phyloP scores from a whole-genome alignment of 2,888 invertebrate species.

The Salticus scenicus region DNA sequence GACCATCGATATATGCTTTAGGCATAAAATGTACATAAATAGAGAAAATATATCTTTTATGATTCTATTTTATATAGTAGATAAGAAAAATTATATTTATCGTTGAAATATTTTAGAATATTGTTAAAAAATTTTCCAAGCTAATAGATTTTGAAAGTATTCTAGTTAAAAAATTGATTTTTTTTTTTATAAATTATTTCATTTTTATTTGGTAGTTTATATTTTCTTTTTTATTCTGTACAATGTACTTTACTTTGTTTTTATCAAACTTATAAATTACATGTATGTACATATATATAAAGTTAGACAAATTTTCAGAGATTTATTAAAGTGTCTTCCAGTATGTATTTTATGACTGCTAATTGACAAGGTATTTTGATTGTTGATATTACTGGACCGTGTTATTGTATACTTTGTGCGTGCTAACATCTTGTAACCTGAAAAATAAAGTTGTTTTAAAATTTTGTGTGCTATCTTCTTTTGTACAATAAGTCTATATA shows the following conservation, averaged over 20 bases:
- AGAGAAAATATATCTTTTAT: too few species aligned
- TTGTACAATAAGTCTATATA: too few species aligned
- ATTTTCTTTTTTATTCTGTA: too few species aligned
- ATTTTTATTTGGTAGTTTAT: background rate
- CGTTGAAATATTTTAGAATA: too few species aligned
- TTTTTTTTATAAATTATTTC: background rate
- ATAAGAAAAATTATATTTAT: too few species aligned
- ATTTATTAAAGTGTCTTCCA: background rate
- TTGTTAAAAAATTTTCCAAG: background rate
- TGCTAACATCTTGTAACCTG: constrained; percentile 1
- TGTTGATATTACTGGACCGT: background rate
- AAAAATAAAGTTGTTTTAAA: background rate
- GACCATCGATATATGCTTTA: too few species aligned
- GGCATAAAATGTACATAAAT: too few species aligned
- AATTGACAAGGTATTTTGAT: background rate
- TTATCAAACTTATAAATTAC: background rate
- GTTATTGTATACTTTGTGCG: background rate
- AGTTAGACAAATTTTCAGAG: background rate
- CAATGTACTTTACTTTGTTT: background rate
- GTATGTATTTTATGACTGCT: background rate
- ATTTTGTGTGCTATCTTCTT: too few species aligned
- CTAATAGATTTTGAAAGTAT: background rate
- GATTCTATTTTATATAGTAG: too few species aligned
- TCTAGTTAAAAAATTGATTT: background rate
- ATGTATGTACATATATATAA: background rate